Evolutionary conservation across 2,888 invertebrate genomes (phyloP).

Genomic region (Lepidonotus clava): DNA sequence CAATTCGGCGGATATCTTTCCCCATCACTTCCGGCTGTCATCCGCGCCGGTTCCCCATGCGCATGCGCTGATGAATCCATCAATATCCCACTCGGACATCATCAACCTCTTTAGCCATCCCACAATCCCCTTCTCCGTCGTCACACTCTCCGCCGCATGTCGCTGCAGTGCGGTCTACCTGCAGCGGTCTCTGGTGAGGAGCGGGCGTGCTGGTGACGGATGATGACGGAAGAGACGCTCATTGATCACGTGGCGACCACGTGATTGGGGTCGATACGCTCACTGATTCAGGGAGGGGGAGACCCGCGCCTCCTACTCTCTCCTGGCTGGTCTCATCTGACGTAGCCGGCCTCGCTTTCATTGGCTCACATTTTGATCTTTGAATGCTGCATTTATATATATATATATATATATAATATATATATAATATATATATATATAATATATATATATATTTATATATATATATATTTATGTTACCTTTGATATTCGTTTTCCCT

Average conservation of each 20-base stretch:
- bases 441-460: too few relatives aligned
- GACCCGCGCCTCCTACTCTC: too few relatives aligned
- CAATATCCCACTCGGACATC: conserved; percentile 39
- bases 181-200: conserved; percentile 30
- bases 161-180: conserved; percentile 2
- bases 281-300: conserved; percentile 9
- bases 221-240: conserved; percentile 39
- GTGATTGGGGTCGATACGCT: conserved; percentile 47
- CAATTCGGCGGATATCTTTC: conserved; percentile 12
- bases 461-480: too few relatives aligned
- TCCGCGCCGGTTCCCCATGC: conserved; percentile 6
- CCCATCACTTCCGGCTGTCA: conserved; percentile 43
- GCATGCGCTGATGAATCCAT: conserved; percentile 47
- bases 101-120: conserved; percentile 19
- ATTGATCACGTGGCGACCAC: conserved; percentile 37
- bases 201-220: not conserved
- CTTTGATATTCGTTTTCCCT: too few relatives aligned
- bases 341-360: too few relatives aligned
- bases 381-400: too few relatives aligned
- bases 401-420: too few relatives aligned
- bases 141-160: not conserved
- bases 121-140: conserved; percentile 24
- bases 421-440: too few relatives aligned
- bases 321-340: too few relatives aligned
- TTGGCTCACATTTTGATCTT: too few relatives aligned